Evolutionary conservation across 2,888 invertebrate genomes (phyloP).

Genomic region (Eristalis tenax): DNA sequence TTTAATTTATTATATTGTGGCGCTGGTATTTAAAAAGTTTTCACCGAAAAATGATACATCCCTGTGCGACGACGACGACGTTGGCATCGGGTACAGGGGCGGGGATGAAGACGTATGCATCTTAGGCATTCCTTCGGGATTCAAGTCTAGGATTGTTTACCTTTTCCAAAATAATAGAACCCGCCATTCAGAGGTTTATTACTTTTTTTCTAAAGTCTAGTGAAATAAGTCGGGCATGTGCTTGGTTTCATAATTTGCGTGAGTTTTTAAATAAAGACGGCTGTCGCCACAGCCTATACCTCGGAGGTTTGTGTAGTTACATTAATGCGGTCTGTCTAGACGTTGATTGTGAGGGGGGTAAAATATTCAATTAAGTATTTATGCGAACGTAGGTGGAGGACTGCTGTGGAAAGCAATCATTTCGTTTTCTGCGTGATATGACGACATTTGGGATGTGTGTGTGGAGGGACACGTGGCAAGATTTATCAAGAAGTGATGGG

Average conservation of each 20-base stretch:
- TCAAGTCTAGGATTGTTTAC: neutral
- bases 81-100: neutral
- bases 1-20: conserved; percentile 37
- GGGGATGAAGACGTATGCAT: neutral
- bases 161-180: neutral
- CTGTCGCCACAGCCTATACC: too few relatives aligned
- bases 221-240: neutral
- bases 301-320: too few relatives aligned
- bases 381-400: too few relatives aligned
- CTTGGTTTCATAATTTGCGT: neutral
- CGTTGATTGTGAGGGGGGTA: too few relatives aligned
- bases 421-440: too few relatives aligned
- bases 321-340: too few relatives aligned
- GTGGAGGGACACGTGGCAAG: too few relatives aligned
- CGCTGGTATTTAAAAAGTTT: conserved; percentile 10
- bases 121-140: neutral
- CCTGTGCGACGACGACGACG: neutral
- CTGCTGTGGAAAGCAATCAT: too few relatives aligned
- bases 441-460: too few relatives aligned
- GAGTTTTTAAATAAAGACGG: neutral
- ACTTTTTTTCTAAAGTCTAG: neutral
- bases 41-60: neutral
- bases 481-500: too few relatives aligned
- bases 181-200: neutral
- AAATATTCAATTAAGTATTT: too few relatives aligned